Percentiles rank a stretch among this genome's conserved stretches.
phyloP scores from a whole-genome alignment of 2,113 vertebrate genomes.

The Rhabdomys dilectus region DNA sequence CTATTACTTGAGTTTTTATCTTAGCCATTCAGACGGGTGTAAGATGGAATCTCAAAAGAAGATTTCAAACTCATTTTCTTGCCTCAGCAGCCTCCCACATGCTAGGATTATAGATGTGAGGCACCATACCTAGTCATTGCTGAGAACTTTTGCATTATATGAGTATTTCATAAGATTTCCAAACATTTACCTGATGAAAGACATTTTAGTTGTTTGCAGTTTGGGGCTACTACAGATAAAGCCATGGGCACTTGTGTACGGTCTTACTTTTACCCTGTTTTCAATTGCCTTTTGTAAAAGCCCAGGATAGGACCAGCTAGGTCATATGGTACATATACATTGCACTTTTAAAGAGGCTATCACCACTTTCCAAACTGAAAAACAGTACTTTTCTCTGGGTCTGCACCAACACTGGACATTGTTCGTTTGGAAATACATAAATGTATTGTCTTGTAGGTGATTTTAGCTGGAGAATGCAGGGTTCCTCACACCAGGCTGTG shows the following conservation, averaged over 20 bases:
- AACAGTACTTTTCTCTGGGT: not conserved
- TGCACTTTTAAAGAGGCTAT: not conserved
- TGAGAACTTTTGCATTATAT: not conserved
- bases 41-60: not conserved
- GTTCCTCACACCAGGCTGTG: too few species aligned
- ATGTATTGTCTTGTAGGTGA: not conserved
- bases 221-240: slow-evolving; percentile 18
- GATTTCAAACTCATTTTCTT: not conserved
- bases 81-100: not conserved
- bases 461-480: too few species aligned
- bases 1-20: too few species aligned
- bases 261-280: not conserved
- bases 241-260: slow-evolving; percentile 1
- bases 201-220: not conserved
- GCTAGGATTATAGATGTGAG: not conserved
- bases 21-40: too few species aligned
- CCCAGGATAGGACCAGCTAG: not conserved
- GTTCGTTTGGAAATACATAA: not conserved
- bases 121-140: not conserved
- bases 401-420: not conserved
- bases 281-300: slow-evolving; percentile 32
- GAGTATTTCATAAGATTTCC: not conserved
- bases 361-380: not conserved
- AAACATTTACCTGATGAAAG: not conserved
- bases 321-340: not conserved